Evolutionary conservation across 1,140 invertebrate species (phyloP).

Genomic region (Scaptomyza graminum): DNA sequence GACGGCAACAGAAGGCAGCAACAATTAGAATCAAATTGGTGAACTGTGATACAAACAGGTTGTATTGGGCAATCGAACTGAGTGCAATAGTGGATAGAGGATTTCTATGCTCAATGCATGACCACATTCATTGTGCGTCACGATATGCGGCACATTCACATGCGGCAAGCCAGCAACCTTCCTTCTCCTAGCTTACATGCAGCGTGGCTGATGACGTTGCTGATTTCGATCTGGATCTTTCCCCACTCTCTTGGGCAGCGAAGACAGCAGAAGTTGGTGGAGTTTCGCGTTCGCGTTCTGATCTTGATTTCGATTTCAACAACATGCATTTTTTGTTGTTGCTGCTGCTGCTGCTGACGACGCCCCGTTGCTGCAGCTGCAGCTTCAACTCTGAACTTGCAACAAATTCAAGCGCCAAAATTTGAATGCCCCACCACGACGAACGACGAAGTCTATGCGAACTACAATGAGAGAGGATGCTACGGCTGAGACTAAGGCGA

Average conservation of each 20-base stretch:
- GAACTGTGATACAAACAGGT: too few species aligned
- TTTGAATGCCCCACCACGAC: conserved; percentile 78
- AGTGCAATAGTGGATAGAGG: not conserved
- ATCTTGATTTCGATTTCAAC: conserved; percentile 81
- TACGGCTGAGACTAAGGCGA: conserved; percentile 11
- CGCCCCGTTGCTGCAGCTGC: conserved; percentile 62
- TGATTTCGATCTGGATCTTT: conserved; percentile 64
- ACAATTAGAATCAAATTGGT: conserved; percentile 66
- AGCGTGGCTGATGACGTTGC: conserved; percentile 74
- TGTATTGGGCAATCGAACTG: conserved; percentile 10
- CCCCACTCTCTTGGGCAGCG: conserved; percentile 14
- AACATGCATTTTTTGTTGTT: conserved; percentile 63
- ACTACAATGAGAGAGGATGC: conserved; percentile 27
- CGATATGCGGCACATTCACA: conserved; percentile 49
- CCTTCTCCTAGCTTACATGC: conserved; percentile 68
- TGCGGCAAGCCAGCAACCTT: conserved; percentile 15
- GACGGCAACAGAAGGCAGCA: not conserved
- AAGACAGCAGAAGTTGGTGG: not conserved
- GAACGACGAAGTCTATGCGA: conserved; percentile 36
- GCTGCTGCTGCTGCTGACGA: conserved; percentile 49
- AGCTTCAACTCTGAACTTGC: conserved; percentile 83
- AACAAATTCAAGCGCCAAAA: conserved; percentile 83
- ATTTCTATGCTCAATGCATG: conserved; percentile 33
- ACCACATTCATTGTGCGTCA: conserved; percentile 70
- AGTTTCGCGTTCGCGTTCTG: conserved; percentile 51